These are phyloP conservation scores for Aethes cnicana DNA, from an alignment of 2,888 invertebrate species.

Conservation along the genomic window DNA sequence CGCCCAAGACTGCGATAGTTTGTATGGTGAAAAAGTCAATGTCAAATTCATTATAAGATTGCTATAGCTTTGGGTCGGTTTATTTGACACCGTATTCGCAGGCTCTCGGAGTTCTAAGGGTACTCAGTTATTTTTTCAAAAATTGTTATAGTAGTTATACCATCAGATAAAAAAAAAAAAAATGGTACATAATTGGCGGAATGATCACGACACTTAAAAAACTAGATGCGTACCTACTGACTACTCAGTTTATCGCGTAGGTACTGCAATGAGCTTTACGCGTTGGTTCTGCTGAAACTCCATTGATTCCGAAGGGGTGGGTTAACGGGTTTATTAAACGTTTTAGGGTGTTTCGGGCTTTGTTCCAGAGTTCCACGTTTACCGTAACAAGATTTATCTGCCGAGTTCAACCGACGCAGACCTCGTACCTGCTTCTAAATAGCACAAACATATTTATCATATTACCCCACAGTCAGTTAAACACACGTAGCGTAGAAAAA, in stretches of 20 bases:
- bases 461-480: slow-evolving; percentile 34
- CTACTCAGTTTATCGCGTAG: too few relatives aligned
- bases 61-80: too few relatives aligned
- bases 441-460: slow-evolving; percentile 43
- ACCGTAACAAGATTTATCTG: slow-evolving; percentile 29
- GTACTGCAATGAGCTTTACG: too few relatives aligned
- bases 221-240: background rate
- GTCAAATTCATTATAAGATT: too few relatives aligned
- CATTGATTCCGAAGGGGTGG: slow-evolving; percentile 16
- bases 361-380: slow-evolving; percentile 19
- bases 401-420: slow-evolving; percentile 37
- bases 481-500: slow-evolving; percentile 45
- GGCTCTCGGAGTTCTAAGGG: too few relatives aligned
- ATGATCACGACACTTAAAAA: too few relatives aligned
- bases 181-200: too few relatives aligned
- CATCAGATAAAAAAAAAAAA: too few relatives aligned
- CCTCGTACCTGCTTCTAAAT: slow-evolving; percentile 40
- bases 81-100: too few relatives aligned
- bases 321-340: slow-evolving; percentile 25
- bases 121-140: too few relatives aligned
- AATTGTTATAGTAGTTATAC: too few relatives aligned
- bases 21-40: slow-evolving; percentile 1
- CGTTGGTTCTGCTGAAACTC: slow-evolving; percentile 5
- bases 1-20: slow-evolving; percentile 14
- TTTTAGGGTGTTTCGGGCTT: slow-evolving; percentile 25